Evolutionary conservation across 2,888 invertebrate species (phyloP).

Genomic region (Melipona beecheii): DNA sequence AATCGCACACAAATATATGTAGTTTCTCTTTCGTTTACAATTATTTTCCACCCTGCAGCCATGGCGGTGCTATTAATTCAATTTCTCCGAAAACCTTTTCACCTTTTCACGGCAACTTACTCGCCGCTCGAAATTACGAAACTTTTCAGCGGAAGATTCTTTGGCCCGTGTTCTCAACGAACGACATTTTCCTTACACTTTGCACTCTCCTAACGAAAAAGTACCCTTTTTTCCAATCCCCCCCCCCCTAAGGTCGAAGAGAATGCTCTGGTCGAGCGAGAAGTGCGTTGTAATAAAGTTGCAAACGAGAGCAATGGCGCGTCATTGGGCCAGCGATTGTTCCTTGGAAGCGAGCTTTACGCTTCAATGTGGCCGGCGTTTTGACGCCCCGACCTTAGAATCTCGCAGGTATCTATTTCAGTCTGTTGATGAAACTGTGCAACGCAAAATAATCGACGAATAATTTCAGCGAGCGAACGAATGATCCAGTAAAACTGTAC

Average conservation of each 20-base stretch:
- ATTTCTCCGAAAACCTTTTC: slow-evolving; percentile 20
- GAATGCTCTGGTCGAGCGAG: slow-evolving; percentile 35
- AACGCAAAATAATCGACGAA: neutral
- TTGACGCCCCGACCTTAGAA: slow-evolving; percentile 10
- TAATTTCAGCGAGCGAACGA: neutral
- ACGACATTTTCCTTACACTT: slow-evolving; percentile 24
- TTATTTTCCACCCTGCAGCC: neutral
- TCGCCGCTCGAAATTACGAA: slow-evolving; percentile 36
- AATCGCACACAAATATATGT: neutral
- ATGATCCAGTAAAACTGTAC: too few relatives aligned
- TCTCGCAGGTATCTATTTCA: neutral
- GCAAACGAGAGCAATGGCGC: slow-evolving; percentile 30
- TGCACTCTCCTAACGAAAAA: slow-evolving; percentile 21
- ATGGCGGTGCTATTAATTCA: neutral
- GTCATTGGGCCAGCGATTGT: slow-evolving; percentile 37
- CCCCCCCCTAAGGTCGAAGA: slow-evolving; percentile 8
- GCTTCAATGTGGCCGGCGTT: slow-evolving; percentile 31
- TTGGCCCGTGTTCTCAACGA: slow-evolving; percentile 17
- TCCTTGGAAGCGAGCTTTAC: slow-evolving; percentile 40
- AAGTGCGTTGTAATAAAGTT: neutral
- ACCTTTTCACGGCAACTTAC: slow-evolving; percentile 24
- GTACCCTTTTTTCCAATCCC: slow-evolving; percentile 13
- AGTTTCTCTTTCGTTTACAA: slow-evolving; percentile 17
- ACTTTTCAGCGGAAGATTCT: slow-evolving; percentile 21
- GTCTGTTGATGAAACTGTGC: neutral